Evolutionary conservation across 1,140 invertebrate species (phyloP).

Genomic region (Drosophila tsacasi): DNA sequence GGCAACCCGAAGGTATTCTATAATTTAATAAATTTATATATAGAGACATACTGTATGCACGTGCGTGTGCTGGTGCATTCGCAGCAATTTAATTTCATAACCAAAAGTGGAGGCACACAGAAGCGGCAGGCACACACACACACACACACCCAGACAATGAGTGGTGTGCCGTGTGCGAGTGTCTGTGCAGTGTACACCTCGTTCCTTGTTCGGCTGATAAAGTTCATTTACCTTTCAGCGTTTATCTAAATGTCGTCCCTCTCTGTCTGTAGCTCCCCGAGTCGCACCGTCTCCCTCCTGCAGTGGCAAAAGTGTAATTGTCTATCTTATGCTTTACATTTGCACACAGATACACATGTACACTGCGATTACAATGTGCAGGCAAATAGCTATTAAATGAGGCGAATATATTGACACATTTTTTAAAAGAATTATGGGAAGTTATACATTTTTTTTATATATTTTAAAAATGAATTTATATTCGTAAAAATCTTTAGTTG

Average conservation of each 20-base stretch:
- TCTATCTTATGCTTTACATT: constrained; percentile 78
- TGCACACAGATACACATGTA: constrained; percentile 35
- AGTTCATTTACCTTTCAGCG: constrained; percentile 82
- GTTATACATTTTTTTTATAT: too few species aligned
- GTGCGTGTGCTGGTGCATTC: neutral
- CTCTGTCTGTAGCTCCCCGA: constrained; percentile 1
- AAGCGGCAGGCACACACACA: neutral
- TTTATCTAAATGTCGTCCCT: constrained; percentile 69
- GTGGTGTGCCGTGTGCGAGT: constrained; percentile 4
- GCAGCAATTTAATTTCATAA: constrained; percentile 51
- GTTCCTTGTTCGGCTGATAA: constrained; percentile 71
- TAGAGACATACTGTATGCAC: neutral
- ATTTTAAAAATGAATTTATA: too few species aligned
- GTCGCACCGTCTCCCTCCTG: constrained; percentile 22
- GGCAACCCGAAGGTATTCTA: neutral
- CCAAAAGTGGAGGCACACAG: constrained; percentile 35
- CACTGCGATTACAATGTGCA: constrained; percentile 1
- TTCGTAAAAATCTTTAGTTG: too few species aligned
- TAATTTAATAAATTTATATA: constrained; percentile 43
- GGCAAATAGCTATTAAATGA: too few species aligned
- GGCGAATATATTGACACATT: too few species aligned
- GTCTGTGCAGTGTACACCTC: constrained; percentile 42
- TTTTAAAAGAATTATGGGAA: too few species aligned
- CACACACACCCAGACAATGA: constrained; percentile 25
- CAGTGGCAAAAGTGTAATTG: constrained; percentile 79